Evolutionary conservation across 2,888 invertebrate genomes (phyloP), one percentile per base, ranked within the genome.

Genomic region (Morpho helenor): DNA sequence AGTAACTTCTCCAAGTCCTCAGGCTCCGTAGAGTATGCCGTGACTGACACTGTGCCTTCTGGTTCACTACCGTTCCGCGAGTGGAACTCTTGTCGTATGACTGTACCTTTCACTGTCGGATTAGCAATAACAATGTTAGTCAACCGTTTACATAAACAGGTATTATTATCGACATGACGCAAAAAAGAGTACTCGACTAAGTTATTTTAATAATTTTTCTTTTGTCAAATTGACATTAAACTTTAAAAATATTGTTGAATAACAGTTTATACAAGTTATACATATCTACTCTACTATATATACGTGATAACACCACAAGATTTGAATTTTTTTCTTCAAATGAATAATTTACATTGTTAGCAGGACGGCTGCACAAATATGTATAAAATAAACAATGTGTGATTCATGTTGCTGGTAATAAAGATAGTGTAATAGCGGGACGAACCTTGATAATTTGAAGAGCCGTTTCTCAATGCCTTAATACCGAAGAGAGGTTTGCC

Each of bases 401-500:
- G 49, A 39, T 50, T 52, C 44, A 62, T 31, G 5, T 31, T 31
- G 31, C 31, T 31, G 31, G 31, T 31, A 31, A 31, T 31, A 31
- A 31, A 31, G 3, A 31, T 31, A 31, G 5, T 31, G 31, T 31
- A 31, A 5, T 31, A 31, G 31, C 31, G 31, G 5, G 31, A 59
- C 50, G 75, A 77, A 95, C 95, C 94, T 92, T 93, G 93, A 69
- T 92, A 93, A 77, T 92, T 93, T 69, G 92, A 91, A 72, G 92
- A 91, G 59, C 92, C 92, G 70, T 92, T 92, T 68, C 87, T 80
- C 60, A 96, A 89, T 58, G 96, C 96, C 74, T 92, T 93, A 68
- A 96, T 93, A 56, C 96, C 96, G 82, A 96, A 96, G 59, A 96
- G 87, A 23, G 96, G 96, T 59, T 92, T 90, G 8, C 96, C 96